phyloP scores from a whole-genome alignment of 2,888 invertebrate genomes.

The Epirrhoe alternata region DNA sequence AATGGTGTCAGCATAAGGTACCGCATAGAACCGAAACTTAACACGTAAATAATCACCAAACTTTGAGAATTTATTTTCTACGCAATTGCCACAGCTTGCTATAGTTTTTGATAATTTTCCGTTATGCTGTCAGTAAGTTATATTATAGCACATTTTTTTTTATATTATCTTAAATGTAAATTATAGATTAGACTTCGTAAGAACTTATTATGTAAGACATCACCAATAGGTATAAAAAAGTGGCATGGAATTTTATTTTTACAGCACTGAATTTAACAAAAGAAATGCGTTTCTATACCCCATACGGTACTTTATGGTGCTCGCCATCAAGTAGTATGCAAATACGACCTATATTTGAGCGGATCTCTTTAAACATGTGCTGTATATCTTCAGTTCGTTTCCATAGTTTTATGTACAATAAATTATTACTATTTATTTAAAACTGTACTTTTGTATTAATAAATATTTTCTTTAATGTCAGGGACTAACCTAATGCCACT shows the following conservation, averaged over 20 bases:
- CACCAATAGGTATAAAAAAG: not conserved
- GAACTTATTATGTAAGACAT: no score
- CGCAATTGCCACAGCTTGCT: constrained; percentile 1
- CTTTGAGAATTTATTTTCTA: no score
- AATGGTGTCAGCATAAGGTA: constrained; percentile 9
- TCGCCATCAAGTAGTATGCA: constrained; percentile 15
- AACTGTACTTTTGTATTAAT: not conserved
- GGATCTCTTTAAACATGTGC: constrained; percentile 13
- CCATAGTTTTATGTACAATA: not conserved
- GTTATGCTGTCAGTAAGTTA: no score
- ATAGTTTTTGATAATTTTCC: no score
- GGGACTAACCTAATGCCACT: no score
- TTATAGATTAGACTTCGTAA: no score
- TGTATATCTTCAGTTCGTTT: constrained; percentile 13
- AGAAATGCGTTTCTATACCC: constrained; percentile 9
- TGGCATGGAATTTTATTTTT: not conserved
- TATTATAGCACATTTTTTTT: no score
- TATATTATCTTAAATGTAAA: no score
- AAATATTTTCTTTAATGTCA: no score
- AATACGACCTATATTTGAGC: constrained; percentile 28
- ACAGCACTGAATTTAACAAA: not conserved
- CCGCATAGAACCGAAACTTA: constrained; percentile 13
- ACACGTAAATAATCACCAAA: not conserved
- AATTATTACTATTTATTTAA: not conserved
- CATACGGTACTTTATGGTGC: not conserved